Conservation (phyloP, 2,797 vertebrate species). For the Syngnathus acus region DNA sequence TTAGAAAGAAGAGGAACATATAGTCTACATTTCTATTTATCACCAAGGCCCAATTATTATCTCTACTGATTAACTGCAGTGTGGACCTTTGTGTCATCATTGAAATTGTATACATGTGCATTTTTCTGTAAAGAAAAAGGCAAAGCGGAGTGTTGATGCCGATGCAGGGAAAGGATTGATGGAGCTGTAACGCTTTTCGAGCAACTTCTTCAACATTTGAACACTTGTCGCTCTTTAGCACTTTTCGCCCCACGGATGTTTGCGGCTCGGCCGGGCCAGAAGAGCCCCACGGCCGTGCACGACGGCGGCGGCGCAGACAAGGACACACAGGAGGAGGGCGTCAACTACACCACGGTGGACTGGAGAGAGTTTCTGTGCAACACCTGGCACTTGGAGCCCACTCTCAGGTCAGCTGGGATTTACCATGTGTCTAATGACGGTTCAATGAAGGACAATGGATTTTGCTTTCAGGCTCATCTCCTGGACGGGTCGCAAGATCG, state of each 20-base stretch:
- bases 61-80: neutral
- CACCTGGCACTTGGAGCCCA: slow-evolving; percentile 98
- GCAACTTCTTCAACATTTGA: neutral
- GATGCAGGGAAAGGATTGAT: neutral
- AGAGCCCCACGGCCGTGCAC: slow-evolving; percentile 81
- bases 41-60: neutral
- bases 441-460: too few species aligned
- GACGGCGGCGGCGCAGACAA: slow-evolving; percentile 69
- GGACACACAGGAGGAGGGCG: slow-evolving; percentile 75
- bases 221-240: slow-evolving; percentile 58
- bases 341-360: slow-evolving; percentile 91
- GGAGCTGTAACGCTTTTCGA: neutral
- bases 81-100: neutral
- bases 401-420: slow-evolving; percentile 75
- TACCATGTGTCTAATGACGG: too few species aligned
- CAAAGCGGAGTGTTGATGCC: neutral
- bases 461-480: slow-evolving; percentile 82
- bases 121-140: neutral
- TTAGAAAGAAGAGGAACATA: neutral
- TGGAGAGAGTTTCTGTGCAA: slow-evolving; percentile 99
- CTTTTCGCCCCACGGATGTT: slow-evolving; percentile 89
- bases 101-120: neutral
- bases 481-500: slow-evolving; percentile 97
- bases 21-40: neutral
- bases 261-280: slow-evolving; percentile 84